Percentiles rank a stretch among this genome's conserved stretches.
phyloP scores from a whole-genome alignment of 1,140 invertebrate species.

The Tyrophagus putrescentiae region DNA sequence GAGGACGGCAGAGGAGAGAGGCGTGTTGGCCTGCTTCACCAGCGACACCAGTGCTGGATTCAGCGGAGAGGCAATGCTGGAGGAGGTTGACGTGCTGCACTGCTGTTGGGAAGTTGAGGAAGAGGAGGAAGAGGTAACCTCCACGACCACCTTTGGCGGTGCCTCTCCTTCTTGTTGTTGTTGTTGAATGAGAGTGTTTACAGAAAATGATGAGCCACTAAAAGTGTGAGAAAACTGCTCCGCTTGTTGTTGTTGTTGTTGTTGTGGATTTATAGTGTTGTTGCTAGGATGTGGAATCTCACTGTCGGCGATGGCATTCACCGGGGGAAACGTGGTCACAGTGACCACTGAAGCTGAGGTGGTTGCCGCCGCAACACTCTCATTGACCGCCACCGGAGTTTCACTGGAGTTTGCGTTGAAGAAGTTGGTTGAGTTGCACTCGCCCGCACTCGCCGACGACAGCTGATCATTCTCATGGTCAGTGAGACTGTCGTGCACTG shows the following conservation, averaged over 20 bases:
- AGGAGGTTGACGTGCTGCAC: no score
- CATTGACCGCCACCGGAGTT: no score
- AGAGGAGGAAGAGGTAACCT: neutral
- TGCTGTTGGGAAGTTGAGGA: neutral
- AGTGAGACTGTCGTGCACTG: no score
- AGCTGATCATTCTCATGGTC: no score
- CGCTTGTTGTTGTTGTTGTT: neutral
- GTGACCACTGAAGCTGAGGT: no score
- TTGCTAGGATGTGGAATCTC: neutral
- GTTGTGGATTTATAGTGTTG: neutral
- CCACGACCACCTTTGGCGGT: neutral
- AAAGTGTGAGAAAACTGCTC: neutral
- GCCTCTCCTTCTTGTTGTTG: constrained; percentile 1
- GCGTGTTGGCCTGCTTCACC: no score
- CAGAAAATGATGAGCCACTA: neutral
- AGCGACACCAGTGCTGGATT: neutral
- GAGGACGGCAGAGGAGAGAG: neutral
- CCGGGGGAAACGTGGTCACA: no score
- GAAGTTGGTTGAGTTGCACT: no score
- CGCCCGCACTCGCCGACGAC: no score
- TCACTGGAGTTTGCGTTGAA: no score
- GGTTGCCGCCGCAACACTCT: no score
- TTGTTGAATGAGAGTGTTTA: constrained; percentile 5
- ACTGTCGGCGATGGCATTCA: no score
- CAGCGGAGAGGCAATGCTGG: neutral